These are phyloP conservation scores for Cerceris ruficornis DNA, from an alignment of 2,888 invertebrate genomes.

Conservation along the genomic window DNA sequence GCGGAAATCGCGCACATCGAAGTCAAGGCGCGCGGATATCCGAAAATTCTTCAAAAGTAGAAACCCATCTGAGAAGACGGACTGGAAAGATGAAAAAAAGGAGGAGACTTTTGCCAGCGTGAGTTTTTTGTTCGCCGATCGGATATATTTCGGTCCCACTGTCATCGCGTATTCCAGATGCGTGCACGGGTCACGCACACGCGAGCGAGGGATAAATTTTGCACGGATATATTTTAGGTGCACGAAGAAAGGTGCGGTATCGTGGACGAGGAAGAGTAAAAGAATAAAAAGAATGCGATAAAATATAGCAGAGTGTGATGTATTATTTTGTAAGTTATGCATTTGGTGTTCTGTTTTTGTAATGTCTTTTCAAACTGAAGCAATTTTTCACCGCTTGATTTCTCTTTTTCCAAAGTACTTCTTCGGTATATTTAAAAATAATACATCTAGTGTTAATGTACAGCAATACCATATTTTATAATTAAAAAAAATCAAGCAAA, in stretches of 20 bases:
- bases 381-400: no score
- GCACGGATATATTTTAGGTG: conserved; percentile 60
- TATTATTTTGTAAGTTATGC: not conserved
- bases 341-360: no score
- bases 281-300: conserved; percentile 9
- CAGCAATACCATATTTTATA: no score
- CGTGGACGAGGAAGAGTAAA: conserved; percentile 6
- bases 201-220: conserved; percentile 53
- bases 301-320: not conserved
- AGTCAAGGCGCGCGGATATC: no score
- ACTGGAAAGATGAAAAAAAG: conserved; percentile 11
- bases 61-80: not conserved
- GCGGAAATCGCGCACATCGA: no score
- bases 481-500: no score
- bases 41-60: conserved; percentile 5
- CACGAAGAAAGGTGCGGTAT: conserved; percentile 46
- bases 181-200: conserved; percentile 31
- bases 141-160: conserved; percentile 64
- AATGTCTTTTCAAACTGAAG: no score
- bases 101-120: conserved; percentile 37
- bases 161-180: conserved; percentile 66
- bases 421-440: no score
- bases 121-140: conserved; percentile 57
- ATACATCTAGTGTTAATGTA: no score
- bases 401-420: no score